Conservation (phyloP, 2,113 vertebrate species). For the Micromys minutus region DNA sequence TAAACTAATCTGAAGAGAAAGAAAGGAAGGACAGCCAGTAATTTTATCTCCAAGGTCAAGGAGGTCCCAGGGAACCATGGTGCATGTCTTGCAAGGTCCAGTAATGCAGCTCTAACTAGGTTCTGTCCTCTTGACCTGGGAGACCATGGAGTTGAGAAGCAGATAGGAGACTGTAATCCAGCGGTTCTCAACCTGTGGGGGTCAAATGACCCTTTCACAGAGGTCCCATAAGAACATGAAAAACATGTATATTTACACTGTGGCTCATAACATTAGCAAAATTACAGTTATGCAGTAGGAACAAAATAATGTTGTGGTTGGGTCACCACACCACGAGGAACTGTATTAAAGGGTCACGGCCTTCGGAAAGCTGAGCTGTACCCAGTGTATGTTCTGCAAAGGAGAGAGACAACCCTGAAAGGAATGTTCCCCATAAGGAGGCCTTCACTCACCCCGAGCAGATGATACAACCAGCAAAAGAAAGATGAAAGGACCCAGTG, state of each 20-base stretch:
- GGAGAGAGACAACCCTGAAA: neutral
- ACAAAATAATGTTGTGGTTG: neutral
- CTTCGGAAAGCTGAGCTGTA: neutral
- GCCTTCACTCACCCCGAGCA: neutral
- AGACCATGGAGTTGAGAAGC: neutral
- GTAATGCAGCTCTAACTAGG: neutral
- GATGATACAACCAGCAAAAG: neutral
- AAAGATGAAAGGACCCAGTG: neutral
- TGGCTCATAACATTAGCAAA: neutral
- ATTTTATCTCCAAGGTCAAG: neutral
- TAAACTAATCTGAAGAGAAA: neutral
- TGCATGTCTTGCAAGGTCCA: neutral
- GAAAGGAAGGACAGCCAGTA: neutral
- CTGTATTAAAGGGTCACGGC: neutral
- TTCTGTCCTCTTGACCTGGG: neutral
- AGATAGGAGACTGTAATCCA: neutral
- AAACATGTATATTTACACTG: neutral
- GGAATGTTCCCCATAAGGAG: neutral
- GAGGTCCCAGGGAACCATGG: neutral
- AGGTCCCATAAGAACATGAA: neutral
- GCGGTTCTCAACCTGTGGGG: neutral
- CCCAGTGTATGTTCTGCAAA: neutral
- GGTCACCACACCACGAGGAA: neutral
- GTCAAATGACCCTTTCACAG: neutral
- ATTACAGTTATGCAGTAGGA: neutral